A percentile compares a stretch with the other conserved stretches of the same genome.
Conservation (phyloP, 2,797 vertebrate genomes). For the Dromococcyx pavoninus region DNA sequence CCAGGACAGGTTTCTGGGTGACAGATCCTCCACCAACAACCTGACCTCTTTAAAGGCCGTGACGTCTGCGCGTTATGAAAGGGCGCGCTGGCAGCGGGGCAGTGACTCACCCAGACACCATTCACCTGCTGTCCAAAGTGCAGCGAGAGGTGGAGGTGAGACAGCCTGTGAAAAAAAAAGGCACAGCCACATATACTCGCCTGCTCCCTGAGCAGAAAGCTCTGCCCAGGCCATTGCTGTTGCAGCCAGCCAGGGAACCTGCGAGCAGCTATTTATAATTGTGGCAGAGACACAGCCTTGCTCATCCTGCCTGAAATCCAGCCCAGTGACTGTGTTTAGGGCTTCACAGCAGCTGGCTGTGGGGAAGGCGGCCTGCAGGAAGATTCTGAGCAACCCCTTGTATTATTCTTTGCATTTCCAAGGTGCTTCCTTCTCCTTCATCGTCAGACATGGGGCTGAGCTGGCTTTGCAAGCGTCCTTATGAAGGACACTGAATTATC, state of each 20-base stretch:
- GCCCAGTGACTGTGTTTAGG: not conserved
- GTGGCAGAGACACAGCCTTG: not conserved
- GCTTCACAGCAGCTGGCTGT: not conserved
- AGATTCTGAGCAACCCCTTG: not conserved
- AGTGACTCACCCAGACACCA: not conserved
- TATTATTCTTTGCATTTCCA: rapidly evolving
- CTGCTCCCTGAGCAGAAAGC: not conserved
- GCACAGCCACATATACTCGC: not conserved
- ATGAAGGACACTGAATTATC: not conserved
- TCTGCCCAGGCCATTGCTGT: not conserved
- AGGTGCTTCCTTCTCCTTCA: not conserved
- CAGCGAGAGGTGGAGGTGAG: not conserved
- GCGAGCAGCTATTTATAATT: not conserved
- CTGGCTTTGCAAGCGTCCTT: not conserved
- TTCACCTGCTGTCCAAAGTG: constrained; percentile 30
- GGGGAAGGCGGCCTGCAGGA: not conserved
- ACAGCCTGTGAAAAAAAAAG: not conserved
- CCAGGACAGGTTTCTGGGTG: constrained; percentile 20
- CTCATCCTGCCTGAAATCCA: not conserved
- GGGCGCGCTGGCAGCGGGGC: not conserved
- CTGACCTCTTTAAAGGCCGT: not conserved
- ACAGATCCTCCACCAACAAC: not conserved
- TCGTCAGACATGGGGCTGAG: rapidly evolving
- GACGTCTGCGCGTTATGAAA: not conserved
- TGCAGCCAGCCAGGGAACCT: not conserved